Evolutionary conservation across 2,797 vertebrate genomes (phyloP).

Genomic region (Epinephelus awoara): DNA sequence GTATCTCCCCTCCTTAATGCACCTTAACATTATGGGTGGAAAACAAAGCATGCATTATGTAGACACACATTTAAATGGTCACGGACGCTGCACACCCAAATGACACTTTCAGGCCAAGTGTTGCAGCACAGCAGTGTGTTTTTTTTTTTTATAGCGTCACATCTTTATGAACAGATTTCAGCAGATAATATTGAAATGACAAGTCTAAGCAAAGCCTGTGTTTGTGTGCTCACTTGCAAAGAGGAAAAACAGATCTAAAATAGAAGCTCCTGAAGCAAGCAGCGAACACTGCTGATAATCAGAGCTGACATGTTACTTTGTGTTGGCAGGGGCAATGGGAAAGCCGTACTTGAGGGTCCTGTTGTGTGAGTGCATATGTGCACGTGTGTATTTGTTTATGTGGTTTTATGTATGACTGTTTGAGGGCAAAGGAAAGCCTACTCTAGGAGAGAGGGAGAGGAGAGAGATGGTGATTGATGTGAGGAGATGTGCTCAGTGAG

Average conservation of each 20-base stretch:
- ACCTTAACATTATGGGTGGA: background rate
- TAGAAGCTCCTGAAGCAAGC: conserved; percentile 80
- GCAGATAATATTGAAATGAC: conserved; percentile 43
- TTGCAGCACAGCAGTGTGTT: conserved; percentile 16
- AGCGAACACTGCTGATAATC: conserved; percentile 65
- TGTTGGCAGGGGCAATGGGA: conserved; percentile 74
- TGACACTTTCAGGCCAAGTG: conserved; percentile 26
- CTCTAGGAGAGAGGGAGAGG: conserved; percentile 24
- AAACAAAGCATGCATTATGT: background rate
- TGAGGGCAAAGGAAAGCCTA: conserved; percentile 58
- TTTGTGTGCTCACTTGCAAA: conserved; percentile 57
- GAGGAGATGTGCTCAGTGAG: conserved; percentile 67
- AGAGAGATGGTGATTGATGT: conserved; percentile 56
- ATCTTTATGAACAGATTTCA: conserved; percentile 28
- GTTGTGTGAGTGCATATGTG: conserved; percentile 39
- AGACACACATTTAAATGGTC: conserved; percentile 6
- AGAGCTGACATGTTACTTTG: conserved; percentile 73
- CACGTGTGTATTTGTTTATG: conserved; percentile 41
- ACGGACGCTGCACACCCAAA: background rate
- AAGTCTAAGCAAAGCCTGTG: conserved; percentile 36
- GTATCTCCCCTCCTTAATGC: too few relatives aligned
- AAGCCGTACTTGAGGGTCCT: conserved; percentile 72
- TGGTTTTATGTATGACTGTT: conserved; percentile 45
- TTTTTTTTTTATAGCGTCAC: conserved; percentile 1
- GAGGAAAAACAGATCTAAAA: conserved; percentile 70